Evolutionary conservation across 2,888 invertebrate genomes (phyloP), one percentile per base, ranked within the genome.

Genomic region (Muschampia plurimacula): DNA sequence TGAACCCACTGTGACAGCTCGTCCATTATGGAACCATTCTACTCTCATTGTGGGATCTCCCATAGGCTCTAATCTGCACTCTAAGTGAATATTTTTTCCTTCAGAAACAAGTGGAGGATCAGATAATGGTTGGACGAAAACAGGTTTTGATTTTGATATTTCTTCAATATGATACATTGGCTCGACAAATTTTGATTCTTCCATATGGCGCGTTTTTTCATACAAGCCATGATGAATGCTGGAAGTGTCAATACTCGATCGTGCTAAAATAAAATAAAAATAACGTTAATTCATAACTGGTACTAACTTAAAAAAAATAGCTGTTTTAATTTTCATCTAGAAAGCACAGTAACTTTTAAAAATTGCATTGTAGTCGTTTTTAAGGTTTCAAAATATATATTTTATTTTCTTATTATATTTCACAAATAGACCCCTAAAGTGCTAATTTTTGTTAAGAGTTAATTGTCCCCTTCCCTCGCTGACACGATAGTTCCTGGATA

Each of bases 41-140:
- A 98, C 98, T 82, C 98, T 95, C 98, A 99, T 98, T 0, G 98
- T 98, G 6, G 99, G 99, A 89, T 99, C 99, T 59, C 98, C 98
- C 97, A 98, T 98, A 2, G 99, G 99, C 87, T 99, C 98, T 79
- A 99, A 91, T 67, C 98, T 96, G 84, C 98, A 98, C 90, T 99
- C 98, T 63, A 98, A 93, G 83, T 98, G 98, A 83, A 98, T 97
- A 84, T 98, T 98, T 86, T 97, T 97, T 62, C 98, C 98, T 91
- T 98, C 98, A 75, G 96, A 96, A 22, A 98, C 95, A 41, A 97
- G 97, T 81, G 97, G 96, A n/a, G 97, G 97, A 80, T 98, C 98
- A 57, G 97, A 97, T 64, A 99, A 90, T 1, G 98, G 98, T 83
- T 98, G 97, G 0, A 97, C 97, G 86, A 99, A 99, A 72, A 98